phyloP scores from a whole-genome alignment of 2,113 vertebrate genomes.

The Chaetodon auriga region DNA sequence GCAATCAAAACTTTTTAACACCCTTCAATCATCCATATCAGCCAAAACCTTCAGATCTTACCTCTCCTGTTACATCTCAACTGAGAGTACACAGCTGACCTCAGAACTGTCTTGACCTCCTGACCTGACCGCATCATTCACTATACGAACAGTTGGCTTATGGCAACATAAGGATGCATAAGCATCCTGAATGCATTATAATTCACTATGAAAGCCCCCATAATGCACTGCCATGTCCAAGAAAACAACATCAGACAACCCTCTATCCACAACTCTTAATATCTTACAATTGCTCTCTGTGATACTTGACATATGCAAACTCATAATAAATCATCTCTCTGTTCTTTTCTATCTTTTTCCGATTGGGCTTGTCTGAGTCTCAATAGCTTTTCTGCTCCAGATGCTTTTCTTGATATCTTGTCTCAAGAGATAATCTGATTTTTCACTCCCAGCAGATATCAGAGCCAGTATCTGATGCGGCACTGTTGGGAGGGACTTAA shows the following conservation, averaged over 20 bases:
- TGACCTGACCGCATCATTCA: conserved; percentile 44
- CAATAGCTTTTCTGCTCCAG: conserved; percentile 71
- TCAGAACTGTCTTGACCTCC: neutral
- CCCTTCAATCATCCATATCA: neutral
- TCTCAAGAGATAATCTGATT: conserved; percentile 81
- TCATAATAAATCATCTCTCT: conserved; percentile 11
- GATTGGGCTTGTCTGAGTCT: conserved; percentile 52
- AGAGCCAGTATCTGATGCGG: conserved; percentile 74
- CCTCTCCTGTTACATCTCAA: neutral
- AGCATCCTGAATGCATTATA: too few relatives aligned
- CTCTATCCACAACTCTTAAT: neutral
- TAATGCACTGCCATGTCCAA: conserved; percentile 1
- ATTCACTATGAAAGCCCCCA: too few relatives aligned
- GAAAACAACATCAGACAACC: conserved; percentile 12
- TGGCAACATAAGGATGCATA: conserved; percentile 5
- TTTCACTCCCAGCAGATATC: conserved; percentile 76
- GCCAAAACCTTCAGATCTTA: neutral
- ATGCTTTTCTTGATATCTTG: conserved; percentile 76
- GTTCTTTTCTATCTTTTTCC: conserved; percentile 46
- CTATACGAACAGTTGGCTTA: conserved; percentile 24
- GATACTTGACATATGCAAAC: conserved; percentile 25
- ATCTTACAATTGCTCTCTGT: neutral
- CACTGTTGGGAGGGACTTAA: conserved; percentile 75
- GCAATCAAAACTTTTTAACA: neutral
- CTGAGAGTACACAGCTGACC: neutral